Evolutionary conservation across 2,113 vertebrate genomes (phyloP).

Genomic region (Pygoscelis antarcticus): DNA sequence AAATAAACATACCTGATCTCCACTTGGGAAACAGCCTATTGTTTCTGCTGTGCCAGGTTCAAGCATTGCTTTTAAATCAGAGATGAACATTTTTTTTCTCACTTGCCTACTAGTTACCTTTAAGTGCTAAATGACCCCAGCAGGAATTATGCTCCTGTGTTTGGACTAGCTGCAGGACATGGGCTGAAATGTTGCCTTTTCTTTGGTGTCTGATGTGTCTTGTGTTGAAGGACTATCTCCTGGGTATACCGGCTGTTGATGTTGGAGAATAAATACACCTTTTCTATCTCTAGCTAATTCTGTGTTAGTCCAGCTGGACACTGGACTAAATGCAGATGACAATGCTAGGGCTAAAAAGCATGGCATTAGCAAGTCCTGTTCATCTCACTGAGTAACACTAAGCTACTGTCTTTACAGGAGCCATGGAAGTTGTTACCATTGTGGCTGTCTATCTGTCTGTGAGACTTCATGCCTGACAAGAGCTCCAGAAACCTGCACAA

Average conservation of each 20-base stretch:
- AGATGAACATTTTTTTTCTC: background rate
- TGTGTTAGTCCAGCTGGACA: background rate
- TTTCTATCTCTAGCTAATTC: background rate
- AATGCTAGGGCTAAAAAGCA: background rate
- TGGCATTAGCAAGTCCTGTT: background rate
- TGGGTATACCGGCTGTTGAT: background rate
- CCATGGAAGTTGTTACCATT: background rate
- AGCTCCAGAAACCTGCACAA: background rate
- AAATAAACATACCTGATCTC: constrained; percentile 46
- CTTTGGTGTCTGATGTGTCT: background rate
- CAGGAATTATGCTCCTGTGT: background rate
- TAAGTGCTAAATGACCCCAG: constrained; percentile 6
- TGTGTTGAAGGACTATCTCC: background rate
- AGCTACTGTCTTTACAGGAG: background rate
- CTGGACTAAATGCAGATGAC: background rate
- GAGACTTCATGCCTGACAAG: background rate
- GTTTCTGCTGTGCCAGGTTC: constrained; percentile 36
- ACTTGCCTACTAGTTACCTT: background rate
- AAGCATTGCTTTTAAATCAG: constrained; percentile 52
- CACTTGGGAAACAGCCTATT: constrained; percentile 42
- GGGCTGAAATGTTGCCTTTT: background rate
- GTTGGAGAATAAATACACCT: background rate
- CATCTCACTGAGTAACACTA: background rate
- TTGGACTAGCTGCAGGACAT: background rate
- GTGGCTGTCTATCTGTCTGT: background rate